Evolutionary conservation across 2,113 vertebrate genomes (phyloP).

Genomic region (Rhea pennata): DNA sequence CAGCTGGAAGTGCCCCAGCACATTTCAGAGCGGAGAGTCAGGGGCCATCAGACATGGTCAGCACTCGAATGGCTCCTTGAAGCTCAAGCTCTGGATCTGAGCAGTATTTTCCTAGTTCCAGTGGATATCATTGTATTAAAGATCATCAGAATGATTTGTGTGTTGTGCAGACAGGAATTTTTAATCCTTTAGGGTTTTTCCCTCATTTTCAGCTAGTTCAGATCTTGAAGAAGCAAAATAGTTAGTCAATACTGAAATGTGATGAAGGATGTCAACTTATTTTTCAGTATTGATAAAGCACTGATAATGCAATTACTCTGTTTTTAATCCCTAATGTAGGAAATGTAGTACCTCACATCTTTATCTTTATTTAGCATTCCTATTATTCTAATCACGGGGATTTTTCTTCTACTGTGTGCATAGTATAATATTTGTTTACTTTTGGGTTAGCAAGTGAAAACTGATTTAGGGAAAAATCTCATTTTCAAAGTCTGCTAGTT

Average conservation of each 20-base stretch:
- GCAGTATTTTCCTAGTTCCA: background rate
- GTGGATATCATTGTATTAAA: background rate
- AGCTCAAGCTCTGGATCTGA: background rate
- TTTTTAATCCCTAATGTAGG: background rate
- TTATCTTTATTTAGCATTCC: background rate
- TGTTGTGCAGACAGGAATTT: background rate
- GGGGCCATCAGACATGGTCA: background rate
- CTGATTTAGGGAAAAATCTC: background rate
- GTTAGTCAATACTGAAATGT: background rate
- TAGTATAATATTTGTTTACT: background rate
- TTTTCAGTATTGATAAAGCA: background rate
- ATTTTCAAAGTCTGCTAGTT: background rate
- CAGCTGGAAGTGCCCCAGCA: background rate
- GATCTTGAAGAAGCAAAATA: background rate
- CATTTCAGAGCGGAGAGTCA: background rate
- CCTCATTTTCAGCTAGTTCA: background rate
- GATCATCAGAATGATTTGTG: background rate
- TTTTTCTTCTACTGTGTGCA: background rate
- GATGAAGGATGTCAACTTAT: background rate
- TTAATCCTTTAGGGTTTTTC: accelerated
- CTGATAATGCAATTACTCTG: background rate
- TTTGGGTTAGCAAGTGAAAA: background rate
- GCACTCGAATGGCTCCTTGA: background rate
- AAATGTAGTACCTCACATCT: background rate
- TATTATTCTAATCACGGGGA: background rate